These are phyloP conservation scores for Lasius platythorax DNA, from an alignment of 2,888 invertebrate species.

Conservation along the genomic window DNA sequence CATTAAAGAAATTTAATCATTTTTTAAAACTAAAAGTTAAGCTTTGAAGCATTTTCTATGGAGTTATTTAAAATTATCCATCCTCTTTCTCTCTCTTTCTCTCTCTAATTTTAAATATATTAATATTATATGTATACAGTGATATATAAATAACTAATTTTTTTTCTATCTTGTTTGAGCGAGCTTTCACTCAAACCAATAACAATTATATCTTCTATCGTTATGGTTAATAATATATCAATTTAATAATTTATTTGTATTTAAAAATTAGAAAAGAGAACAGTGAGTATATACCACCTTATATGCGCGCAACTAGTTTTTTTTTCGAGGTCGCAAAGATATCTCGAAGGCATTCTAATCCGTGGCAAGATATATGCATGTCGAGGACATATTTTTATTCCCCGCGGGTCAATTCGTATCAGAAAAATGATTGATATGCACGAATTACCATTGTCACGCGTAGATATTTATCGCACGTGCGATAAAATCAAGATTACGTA, in stretches of 20 bases:
- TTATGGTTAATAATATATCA: neutral
- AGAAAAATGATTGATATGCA: constrained; percentile 18
- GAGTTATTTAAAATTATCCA: neutral
- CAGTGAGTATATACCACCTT: neutral
- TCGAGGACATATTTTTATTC: constrained; percentile 4
- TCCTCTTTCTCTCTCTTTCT: neutral
- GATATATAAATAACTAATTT: neutral
- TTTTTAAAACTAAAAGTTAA: neutral
- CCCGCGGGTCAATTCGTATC: constrained; percentile 2
- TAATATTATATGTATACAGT: neutral
- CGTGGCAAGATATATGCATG: neutral
- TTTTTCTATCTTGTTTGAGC: neutral
- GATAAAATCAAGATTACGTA: neutral
- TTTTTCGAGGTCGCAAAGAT: constrained; percentile 24
- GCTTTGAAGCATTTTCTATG: neutral
- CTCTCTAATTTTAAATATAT: neutral
- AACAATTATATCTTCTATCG: neutral
- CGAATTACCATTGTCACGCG: constrained; percentile 5
- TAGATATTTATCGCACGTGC: neutral
- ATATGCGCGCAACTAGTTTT: constrained; percentile 19
- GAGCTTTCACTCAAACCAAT: neutral
- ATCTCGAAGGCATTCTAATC: constrained; percentile 14
- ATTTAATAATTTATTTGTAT: neutral
- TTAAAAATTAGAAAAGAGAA: neutral
- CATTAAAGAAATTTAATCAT: neutral